A percentile compares a stretch with the other conserved stretches of the same genome.
Conservation (phyloP, 2,888 invertebrate species). For the Sabellastarte sp. region DNA sequence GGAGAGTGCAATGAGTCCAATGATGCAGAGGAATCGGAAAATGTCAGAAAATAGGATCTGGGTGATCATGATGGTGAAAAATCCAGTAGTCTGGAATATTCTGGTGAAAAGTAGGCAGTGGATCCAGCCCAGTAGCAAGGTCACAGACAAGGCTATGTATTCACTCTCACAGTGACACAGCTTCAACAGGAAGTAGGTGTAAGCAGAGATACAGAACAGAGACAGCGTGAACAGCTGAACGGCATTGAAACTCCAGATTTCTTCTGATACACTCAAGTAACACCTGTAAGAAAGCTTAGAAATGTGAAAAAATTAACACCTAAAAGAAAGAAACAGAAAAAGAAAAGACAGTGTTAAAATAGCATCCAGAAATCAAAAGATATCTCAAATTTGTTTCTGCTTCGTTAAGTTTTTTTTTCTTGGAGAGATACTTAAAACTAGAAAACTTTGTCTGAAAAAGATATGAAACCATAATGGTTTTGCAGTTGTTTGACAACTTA, state of each 20-base stretch:
- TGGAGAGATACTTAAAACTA: too few species aligned
- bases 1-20: not conserved
- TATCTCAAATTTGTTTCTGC: too few species aligned
- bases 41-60: not conserved
- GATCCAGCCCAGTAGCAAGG: not conserved
- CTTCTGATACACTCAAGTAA: not conserved
- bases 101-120: not conserved
- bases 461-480: too few species aligned
- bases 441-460: too few species aligned
- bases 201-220: not conserved
- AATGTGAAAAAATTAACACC: too few species aligned
- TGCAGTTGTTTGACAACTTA: too few species aligned
- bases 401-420: too few species aligned
- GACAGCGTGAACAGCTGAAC: not conserved
- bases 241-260: not conserved
- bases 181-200: not conserved
- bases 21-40: not conserved
- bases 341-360: too few species aligned
- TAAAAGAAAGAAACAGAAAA: too few species aligned
- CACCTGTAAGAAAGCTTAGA: too few species aligned
- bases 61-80: not conserved
- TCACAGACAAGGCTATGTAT: not conserved
- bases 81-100: not conserved
- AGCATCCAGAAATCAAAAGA: too few species aligned
- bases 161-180: not conserved